Conservation (phyloP, 2,797 vertebrate species). For the Nasua narica region DNA sequence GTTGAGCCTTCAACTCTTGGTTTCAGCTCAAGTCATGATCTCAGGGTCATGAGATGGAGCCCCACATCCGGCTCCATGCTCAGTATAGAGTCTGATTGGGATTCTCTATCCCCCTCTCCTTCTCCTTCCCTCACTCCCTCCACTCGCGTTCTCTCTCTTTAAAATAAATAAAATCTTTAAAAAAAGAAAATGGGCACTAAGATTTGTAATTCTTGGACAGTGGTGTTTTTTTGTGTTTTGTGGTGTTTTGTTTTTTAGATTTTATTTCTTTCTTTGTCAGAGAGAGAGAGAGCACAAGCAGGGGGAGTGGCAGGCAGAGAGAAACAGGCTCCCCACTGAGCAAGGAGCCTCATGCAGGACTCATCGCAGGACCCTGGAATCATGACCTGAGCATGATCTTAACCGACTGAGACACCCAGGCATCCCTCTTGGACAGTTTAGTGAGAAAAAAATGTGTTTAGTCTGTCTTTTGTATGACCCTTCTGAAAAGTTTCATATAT, state of each 20-base stretch:
- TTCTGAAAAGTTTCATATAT: neutral
- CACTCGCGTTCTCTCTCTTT: neutral
- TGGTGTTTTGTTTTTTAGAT: no score
- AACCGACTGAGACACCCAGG: neutral
- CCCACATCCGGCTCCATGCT: no score
- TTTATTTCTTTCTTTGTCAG: no score
- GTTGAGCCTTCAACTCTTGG: neutral
- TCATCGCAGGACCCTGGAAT: no score
- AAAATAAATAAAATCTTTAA: neutral
- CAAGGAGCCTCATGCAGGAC: no score
- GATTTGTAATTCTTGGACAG: neutral
- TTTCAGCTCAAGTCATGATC: neutral
- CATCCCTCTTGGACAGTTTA: neutral
- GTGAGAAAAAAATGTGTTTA: neutral
- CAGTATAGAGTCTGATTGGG: no score
- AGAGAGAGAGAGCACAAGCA: no score
- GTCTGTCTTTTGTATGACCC: neutral
- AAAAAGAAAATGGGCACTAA: neutral
- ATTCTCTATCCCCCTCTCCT: neutral
- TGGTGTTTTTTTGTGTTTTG: no score
- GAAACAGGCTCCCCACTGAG: no score
- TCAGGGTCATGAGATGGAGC: neutral
- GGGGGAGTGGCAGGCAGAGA: no score
- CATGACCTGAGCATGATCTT: neutral
- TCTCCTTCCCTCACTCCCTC: neutral